Percentiles rank a stretch among this genome's conserved stretches.
Evolutionary conservation across 2,113 vertebrate genomes (phyloP).

Genomic region (Oophaga pumilio): DNA sequence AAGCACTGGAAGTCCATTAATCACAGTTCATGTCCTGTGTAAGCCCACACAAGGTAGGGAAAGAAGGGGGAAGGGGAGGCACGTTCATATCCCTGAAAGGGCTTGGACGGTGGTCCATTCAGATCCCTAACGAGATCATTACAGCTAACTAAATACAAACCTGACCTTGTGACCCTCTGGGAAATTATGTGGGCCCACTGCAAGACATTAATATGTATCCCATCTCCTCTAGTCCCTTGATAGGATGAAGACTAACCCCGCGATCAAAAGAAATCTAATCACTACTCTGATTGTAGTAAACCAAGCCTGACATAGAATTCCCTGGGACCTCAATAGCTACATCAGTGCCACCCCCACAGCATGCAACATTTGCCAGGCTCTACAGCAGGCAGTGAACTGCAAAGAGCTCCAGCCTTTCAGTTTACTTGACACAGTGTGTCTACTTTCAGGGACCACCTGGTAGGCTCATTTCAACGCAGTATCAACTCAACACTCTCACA

Average conservation of each 20-base stretch:
- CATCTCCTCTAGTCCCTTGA: constrained; percentile 72
- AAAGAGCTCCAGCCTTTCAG: constrained; percentile 77
- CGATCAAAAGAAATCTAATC: constrained; percentile 83
- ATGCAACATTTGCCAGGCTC: constrained; percentile 71
- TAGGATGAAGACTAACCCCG: constrained; percentile 83
- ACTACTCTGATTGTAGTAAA: constrained; percentile 84
- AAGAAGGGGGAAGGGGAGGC: constrained; percentile 77
- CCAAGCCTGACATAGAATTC: constrained; percentile 83
- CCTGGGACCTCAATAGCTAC: constrained; percentile 77
- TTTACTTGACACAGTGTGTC: constrained; percentile 81
- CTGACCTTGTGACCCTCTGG: constrained; percentile 81
- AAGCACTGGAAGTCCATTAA: constrained; percentile 89
- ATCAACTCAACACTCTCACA: constrained; percentile 65
- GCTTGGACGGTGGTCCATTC: constrained; percentile 85
- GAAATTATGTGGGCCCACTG: constrained; percentile 78
- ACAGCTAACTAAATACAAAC: constrained; percentile 90
- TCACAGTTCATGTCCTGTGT: constrained; percentile 86
- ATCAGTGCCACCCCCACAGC: constrained; percentile 73
- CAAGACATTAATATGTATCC: constrained; percentile 77
- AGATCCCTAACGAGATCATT: constrained; percentile 88
- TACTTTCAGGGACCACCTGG: constrained; percentile 81
- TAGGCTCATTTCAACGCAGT: constrained; percentile 82
- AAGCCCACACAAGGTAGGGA: constrained; percentile 86
- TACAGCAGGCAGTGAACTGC: constrained; percentile 68
- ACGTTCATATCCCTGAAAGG: constrained; percentile 82